Percentiles rank a stretch among this genome's conserved stretches.
Conservation (phyloP, 1,140 invertebrate species). For the Drosophila setifemur region DNA sequence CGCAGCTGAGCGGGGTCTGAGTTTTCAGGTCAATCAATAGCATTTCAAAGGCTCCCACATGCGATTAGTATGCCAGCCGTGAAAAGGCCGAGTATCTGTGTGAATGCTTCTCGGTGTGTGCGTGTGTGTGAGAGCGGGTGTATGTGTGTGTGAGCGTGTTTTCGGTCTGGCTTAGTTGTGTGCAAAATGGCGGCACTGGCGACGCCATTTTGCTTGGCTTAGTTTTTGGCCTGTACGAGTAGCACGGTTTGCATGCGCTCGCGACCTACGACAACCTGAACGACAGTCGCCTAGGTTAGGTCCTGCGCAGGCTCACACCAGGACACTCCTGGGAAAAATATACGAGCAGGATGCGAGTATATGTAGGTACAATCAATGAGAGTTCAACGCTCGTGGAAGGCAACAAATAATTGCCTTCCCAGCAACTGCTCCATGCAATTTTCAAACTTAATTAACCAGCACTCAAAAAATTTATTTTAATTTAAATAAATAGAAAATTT, state of each 20-base stretch:
- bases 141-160: neutral
- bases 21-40: conserved; percentile 81
- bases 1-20: conserved; percentile 7
- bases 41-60: conserved; percentile 52
- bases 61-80: conserved; percentile 55
- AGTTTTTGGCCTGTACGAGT: too few species aligned
- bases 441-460: too few species aligned
- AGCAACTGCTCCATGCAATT: conserved; percentile 1
- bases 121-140: neutral
- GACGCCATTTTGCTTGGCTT: conserved; percentile 33
- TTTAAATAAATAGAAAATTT: too few species aligned
- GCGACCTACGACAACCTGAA: conserved; percentile 66
- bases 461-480: too few species aligned
- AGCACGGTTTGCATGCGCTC: conserved; percentile 23
- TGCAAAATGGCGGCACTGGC: conserved; percentile 45
- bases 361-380: conserved; percentile 55
- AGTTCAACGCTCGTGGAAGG: conserved; percentile 65
- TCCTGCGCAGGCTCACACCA: conserved; percentile 69
- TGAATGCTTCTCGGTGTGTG: too few species aligned
- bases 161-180: conserved; percentile 1
- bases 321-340: conserved; percentile 18
- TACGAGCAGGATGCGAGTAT: neutral
- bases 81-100: conserved; percentile 14
- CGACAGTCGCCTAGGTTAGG: conserved; percentile 52
- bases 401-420: conserved; percentile 6